Conservation (phyloP, 2,113 vertebrate genomes). For the Perognathus longimembris region DNA sequence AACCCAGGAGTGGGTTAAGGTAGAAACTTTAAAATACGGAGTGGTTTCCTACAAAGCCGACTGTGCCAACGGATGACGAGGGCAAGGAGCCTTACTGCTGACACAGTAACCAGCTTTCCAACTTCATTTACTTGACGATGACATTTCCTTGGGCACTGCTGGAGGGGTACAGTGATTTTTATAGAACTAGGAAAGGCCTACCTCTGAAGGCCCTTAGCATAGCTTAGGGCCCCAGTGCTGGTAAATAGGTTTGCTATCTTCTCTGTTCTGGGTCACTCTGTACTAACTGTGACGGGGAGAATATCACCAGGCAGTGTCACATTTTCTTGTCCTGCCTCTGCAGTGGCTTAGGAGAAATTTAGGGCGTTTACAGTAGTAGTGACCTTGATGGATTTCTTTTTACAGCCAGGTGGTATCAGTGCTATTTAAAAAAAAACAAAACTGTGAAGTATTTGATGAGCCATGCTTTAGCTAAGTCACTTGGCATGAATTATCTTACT, state of each 20-base stretch:
- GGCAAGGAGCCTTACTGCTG: background rate
- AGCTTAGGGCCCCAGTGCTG: fast-evolving
- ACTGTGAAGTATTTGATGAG: background rate
- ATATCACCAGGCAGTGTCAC: background rate
- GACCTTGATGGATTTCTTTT: background rate
- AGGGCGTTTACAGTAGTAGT: background rate
- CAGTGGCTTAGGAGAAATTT: background rate
- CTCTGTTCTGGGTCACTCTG: background rate
- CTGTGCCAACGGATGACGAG: background rate
- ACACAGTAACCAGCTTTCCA: background rate
- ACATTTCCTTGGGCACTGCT: background rate
- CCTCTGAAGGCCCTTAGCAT: background rate
- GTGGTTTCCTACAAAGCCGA: background rate
- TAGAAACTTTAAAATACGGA: background rate
- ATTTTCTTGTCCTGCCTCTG: background rate
- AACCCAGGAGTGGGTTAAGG: too few relatives aligned
- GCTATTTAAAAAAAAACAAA: background rate
- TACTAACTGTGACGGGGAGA: background rate
- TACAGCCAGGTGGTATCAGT: background rate
- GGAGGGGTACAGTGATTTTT: background rate
- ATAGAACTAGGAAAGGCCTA: background rate
- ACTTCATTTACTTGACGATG: slow-evolving; percentile 10
- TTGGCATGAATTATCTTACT: background rate
- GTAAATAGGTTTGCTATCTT: background rate
- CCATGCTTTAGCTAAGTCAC: background rate